phyloP scores from a whole-genome alignment of 1,140 invertebrate genomes.

The Aphaenogaster rudis region DNA sequence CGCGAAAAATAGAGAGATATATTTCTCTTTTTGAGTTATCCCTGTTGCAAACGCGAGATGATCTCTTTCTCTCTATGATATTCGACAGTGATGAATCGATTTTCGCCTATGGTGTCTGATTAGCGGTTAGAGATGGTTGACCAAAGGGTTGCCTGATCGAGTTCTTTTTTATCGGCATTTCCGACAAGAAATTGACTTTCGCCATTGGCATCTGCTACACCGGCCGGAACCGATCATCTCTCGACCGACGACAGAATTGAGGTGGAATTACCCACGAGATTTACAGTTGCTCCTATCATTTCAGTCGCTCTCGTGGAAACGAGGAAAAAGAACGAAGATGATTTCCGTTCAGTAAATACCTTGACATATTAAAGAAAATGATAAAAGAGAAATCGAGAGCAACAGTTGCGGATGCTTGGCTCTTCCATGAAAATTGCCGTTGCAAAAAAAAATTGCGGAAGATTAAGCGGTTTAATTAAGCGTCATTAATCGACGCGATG shows the following conservation, averaged over 20 bases:
- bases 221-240: slow-evolving; percentile 39
- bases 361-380: not conserved
- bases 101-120: slow-evolving; percentile 22
- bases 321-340: not conserved
- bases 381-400: not conserved
- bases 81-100: slow-evolving; percentile 19
- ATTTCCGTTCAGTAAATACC: not conserved
- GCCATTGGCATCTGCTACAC: slow-evolving; percentile 34
- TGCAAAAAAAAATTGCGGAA: slow-evolving; percentile 5
- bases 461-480: slow-evolving; percentile 21
- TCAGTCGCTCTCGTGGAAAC: slow-evolving; percentile 5
- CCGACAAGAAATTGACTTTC: slow-evolving; percentile 47
- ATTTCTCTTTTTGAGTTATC: slow-evolving; percentile 21
- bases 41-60: not conserved
- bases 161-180: slow-evolving; percentile 8
- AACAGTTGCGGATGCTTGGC: not conserved
- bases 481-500: slow-evolving; percentile 8
- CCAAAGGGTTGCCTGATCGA: not conserved
- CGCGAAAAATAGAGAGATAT: not conserved
- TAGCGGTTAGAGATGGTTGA: slow-evolving; percentile 7
- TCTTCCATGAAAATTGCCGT: not conserved
- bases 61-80: not conserved
- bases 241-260: not conserved
- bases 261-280: slow-evolving; percentile 12
- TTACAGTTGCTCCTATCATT: slow-evolving; percentile 21